Conservation (phyloP, 2,797 vertebrate genomes). For the Furcifer pardalis region DNA sequence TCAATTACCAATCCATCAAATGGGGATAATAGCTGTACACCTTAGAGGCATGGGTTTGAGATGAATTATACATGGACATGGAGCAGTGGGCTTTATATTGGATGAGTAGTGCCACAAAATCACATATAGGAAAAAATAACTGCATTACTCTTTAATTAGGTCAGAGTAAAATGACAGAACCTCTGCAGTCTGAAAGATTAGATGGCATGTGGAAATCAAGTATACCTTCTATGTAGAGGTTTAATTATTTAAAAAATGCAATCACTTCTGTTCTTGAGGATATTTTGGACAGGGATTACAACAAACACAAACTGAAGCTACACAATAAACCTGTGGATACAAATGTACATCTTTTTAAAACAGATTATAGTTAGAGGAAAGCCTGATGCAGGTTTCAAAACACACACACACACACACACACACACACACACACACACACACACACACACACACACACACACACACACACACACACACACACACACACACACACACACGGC, state of each 20-base stretch:
- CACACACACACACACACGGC: too few relatives aligned
- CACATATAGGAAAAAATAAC: not conserved
- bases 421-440: too few relatives aligned
- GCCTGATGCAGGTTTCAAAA: too few relatives aligned
- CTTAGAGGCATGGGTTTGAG: not conserved
- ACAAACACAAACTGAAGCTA: not conserved
- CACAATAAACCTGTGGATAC: not conserved
- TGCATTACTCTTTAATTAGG: not conserved
- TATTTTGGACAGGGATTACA: not conserved
- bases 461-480: too few relatives aligned
- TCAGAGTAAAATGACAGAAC: not conserved
- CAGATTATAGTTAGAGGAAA: not conserved
- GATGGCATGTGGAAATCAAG: not conserved
- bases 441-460: too few relatives aligned
- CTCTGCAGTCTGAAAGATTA: not conserved
- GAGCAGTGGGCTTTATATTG: not conserved
- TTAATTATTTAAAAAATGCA: not conserved
- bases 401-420: too few relatives aligned
- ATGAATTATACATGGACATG: constrained; percentile 3
- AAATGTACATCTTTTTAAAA: not conserved
- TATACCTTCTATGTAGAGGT: not conserved
- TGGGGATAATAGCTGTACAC: constrained; percentile 10
- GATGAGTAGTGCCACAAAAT: not conserved
- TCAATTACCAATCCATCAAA: constrained; percentile 15
- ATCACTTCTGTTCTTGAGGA: not conserved